Conservation (phyloP, 53 echinoderm and acorn worm genomes). For the Temnopleurus reevesii region DNA sequence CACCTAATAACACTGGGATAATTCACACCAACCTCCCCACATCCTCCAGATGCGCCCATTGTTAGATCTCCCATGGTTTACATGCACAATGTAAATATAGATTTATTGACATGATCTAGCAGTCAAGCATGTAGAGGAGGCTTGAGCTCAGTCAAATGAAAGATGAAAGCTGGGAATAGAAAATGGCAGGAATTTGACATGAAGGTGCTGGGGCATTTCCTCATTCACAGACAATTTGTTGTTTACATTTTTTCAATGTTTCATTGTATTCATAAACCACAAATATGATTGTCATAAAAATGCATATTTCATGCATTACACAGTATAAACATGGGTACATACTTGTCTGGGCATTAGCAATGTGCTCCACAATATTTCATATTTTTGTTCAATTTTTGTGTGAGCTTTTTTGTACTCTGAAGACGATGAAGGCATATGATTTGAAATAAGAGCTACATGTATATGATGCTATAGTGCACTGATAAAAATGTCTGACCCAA, state of each 20-base stretch:
- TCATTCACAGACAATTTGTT: background rate
- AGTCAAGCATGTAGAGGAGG: constrained; percentile 39
- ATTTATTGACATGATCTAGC: constrained; percentile 25
- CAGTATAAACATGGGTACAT: background rate
- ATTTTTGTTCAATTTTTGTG: too few relatives aligned
- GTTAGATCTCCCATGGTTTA: background rate
- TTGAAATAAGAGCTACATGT: too few relatives aligned
- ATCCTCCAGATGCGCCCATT: constrained; percentile 17
- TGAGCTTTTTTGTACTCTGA: too few relatives aligned
- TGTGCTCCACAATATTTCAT: too few relatives aligned
- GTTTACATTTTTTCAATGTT: background rate
- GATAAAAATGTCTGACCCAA: too few relatives aligned
- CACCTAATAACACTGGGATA: constrained; percentile 21
- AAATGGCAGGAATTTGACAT: background rate
- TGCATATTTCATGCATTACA: too few relatives aligned
- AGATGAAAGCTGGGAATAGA: too few relatives aligned
- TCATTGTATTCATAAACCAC: background rate
- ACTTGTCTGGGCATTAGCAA: background rate
- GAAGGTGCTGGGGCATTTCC: background rate
- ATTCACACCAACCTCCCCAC: background rate
- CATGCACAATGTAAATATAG: too few relatives aligned
- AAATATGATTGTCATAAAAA: background rate
- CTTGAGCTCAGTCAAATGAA: too few relatives aligned
- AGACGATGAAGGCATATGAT: too few relatives aligned
- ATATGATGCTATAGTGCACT: too few relatives aligned